Conservation (phyloP, 2,888 invertebrate species). For the Agrenia bidenticulata region DNA sequence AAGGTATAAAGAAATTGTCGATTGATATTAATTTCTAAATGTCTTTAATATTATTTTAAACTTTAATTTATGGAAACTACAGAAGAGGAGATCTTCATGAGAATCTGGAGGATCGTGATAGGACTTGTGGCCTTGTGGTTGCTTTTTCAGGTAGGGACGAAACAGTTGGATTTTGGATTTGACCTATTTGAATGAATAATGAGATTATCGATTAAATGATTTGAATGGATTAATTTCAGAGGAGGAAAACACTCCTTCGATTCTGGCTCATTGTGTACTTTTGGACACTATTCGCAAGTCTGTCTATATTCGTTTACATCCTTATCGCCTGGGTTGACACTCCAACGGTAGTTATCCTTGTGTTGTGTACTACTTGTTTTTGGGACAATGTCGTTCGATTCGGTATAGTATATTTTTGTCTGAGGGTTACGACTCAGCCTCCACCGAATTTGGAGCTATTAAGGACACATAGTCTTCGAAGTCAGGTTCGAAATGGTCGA, state of each 20-base stretch:
- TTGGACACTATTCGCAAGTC: conserved; percentile 38
- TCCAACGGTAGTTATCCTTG: conserved; percentile 30
- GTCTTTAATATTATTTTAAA: too few species aligned
- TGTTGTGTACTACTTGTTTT: conserved; percentile 20
- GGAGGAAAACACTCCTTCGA: conserved; percentile 33
- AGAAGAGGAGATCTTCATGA: conserved; percentile 41
- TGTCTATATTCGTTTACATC: conserved; percentile 31
- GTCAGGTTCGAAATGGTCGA: not conserved
- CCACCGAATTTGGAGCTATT: conserved; percentile 14
- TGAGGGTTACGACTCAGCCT: conserved; percentile 30
- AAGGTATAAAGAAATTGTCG: conserved; percentile 21
- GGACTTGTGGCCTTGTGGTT: conserved; percentile 26
- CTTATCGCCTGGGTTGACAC: conserved; percentile 35
- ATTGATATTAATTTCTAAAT: not conserved
- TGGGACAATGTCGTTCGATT: conserved; percentile 35
- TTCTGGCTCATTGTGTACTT: conserved; percentile 42
- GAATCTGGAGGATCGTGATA: conserved; percentile 37
- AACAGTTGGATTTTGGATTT: not conserved
- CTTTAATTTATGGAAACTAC: too few species aligned
- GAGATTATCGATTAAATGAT: not conserved
- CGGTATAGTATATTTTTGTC: conserved; percentile 37
- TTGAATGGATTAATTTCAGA: conserved; percentile 22
- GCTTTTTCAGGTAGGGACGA: conserved; percentile 35
- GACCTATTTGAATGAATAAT: not conserved
- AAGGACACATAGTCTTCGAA: conserved; percentile 1